Base-by-base conservation (phyloP, 1,140 invertebrate genomes). In the Musca domestica region DNA sequence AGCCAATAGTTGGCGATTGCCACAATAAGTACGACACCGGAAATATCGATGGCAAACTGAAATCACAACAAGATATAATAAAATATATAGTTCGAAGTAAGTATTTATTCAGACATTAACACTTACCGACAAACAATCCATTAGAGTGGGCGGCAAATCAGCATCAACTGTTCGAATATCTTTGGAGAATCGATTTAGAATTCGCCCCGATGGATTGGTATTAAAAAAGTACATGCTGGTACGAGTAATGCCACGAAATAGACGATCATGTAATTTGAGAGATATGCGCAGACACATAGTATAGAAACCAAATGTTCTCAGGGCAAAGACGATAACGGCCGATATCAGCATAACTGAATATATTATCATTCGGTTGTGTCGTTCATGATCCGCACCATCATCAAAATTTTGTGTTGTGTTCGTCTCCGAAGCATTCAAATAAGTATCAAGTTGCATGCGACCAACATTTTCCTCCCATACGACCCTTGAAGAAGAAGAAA, bases 161-260 rank as follows among this genome's bases (percentile, higher is more conserved):
- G 95, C 93, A 75, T 96, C 95, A 9, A 95, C 88, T 0, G 88
- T 86, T 0, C 92, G 92, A 74, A 94, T 88, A 76, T 96, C 94
- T 80, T 93, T 93, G 0, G 92, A 92, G 82, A 95, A 95, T 51
- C 93, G 82, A 81, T 95, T 95, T 10, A 95, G 80, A 66, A 95
- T 92, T 7, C 92, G 83, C 7, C 91, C 92, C 67, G 85, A 85
- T 0, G 93, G 90, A 79, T 97, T 96, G 1, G 88, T 92, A 74
- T 96, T 95, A 80, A 97, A 98, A 81, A 97, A 97, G 20, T 87
- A 85, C 86, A 96, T 95, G 0, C 90, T 92, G 0, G 92, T 90
- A 4, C 90, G 85, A 15, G 94, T 87, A 1, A 98, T 88, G 56
- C 89, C 89, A 10, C 85, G 82, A 75, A 96, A 96, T 89, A 98